Conservation (phyloP, 2,113 vertebrate species). For the Rostratula benghalensis region DNA sequence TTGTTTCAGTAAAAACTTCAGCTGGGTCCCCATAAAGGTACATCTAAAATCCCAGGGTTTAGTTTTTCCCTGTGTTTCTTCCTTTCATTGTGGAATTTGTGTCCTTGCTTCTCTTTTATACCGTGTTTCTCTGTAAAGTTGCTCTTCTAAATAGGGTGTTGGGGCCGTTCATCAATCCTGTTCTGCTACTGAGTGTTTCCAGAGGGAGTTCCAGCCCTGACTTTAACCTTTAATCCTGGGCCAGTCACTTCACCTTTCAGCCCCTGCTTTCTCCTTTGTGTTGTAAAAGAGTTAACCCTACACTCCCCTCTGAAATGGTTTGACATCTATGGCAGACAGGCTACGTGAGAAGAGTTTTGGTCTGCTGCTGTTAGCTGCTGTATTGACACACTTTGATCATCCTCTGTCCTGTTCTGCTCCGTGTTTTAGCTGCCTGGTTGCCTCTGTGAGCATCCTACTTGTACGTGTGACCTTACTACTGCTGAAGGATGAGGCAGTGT, state of each 20-base stretch:
- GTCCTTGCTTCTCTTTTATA: background rate
- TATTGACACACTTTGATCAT: background rate
- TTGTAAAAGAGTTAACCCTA: background rate
- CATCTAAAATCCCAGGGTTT: background rate
- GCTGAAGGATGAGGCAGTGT: constrained; percentile 25
- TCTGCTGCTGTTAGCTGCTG: background rate
- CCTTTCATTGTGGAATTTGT: background rate
- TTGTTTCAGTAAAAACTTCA: background rate
- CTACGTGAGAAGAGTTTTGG: background rate
- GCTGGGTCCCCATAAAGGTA: background rate
- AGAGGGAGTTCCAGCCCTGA: background rate
- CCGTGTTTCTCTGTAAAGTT: background rate
- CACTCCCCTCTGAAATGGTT: fast-evolving
- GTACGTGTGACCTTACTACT: constrained; percentile 6
- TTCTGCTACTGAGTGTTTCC: background rate
- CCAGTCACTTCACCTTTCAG: background rate
- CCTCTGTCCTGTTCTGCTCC: background rate
- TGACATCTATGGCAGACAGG: background rate
- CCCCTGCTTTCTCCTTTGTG: background rate
- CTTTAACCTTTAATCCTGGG: background rate
- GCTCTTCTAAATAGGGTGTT: background rate
- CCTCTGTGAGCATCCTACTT: background rate
- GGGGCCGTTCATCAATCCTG: background rate
- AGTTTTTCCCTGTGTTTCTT: background rate
- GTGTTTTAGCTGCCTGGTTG: background rate